These are phyloP conservation scores for Sclerodermus sp. DNA, from an alignment of 2,888 invertebrate species.

Conservation along the genomic window DNA sequence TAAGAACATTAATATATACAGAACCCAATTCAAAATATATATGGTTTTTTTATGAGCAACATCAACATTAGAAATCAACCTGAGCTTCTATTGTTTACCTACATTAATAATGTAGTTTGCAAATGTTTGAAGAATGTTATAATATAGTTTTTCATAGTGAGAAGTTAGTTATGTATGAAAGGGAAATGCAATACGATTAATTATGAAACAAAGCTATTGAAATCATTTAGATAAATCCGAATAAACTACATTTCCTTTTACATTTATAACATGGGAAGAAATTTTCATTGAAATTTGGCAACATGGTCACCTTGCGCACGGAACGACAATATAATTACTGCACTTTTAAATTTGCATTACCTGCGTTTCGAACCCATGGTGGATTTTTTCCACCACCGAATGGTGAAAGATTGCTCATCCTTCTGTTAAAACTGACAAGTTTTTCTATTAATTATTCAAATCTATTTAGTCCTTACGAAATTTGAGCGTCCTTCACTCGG, in stretches of 20 bases:
- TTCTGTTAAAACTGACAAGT: constrained; percentile 12
- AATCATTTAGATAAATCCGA: too few relatives aligned
- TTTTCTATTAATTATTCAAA: constrained; percentile 16
- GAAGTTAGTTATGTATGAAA: too few relatives aligned
- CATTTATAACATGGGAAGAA: neutral
- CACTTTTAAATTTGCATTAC: constrained; percentile 38
- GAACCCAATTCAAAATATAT: neutral
- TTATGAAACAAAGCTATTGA: too few relatives aligned
- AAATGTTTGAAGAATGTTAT: too few relatives aligned
- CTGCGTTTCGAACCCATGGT: constrained; percentile 74
- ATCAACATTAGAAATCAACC: too few relatives aligned
- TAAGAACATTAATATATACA: constrained; percentile 32
- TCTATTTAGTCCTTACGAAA: constrained; percentile 14
- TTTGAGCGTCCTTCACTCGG: constrained; percentile 47
- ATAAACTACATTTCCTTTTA: too few relatives aligned
- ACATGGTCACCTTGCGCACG: constrained; percentile 30
- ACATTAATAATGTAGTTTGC: too few relatives aligned
- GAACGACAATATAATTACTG: constrained; percentile 16
- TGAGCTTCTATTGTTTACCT: too few relatives aligned
- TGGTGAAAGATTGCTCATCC: constrained; percentile 62
- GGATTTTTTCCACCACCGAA: constrained; percentile 76
- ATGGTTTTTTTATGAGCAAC: neutral
- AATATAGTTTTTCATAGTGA: too few relatives aligned
- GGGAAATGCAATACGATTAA: too few relatives aligned
- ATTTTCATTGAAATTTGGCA: constrained; percentile 23